phyloP scores from a whole-genome alignment of 2,113 vertebrate genomes.

The Paradoxurus hermaphroditus region DNA sequence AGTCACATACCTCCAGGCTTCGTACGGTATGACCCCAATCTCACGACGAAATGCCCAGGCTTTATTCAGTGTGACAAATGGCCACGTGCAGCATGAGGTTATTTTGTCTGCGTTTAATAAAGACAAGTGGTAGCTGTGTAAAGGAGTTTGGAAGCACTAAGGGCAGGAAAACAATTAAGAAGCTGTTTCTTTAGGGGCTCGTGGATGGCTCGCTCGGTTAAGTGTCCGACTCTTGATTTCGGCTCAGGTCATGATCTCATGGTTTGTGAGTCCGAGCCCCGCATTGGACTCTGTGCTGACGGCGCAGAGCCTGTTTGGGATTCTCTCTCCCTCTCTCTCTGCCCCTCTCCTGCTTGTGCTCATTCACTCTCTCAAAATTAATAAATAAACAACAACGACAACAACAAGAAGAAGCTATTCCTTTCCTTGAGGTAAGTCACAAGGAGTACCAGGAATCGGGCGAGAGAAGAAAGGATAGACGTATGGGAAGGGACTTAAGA shows the following conservation, averaged over 20 bases:
- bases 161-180: not conserved
- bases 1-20: not conserved
- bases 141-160: not conserved
- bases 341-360: too few species aligned
- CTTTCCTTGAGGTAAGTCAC: not conserved
- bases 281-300: too few species aligned
- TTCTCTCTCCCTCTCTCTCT: too few species aligned
- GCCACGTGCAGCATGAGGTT: not conserved
- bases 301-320: too few species aligned
- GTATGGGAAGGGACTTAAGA: not conserved
- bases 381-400: too few species aligned
- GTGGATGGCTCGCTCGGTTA: too few species aligned
- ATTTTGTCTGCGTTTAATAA: not conserved
- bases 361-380: too few species aligned
- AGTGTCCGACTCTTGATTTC: too few species aligned
- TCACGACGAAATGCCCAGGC: not conserved
- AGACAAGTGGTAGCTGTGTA: not conserved
- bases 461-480: not conserved
- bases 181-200: not conserved
- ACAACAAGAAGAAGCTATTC: not conserved
- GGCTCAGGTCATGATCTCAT: too few species aligned
- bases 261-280: too few species aligned
- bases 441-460: not conserved
- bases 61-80: not conserved
- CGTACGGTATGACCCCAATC: not conserved